phyloP scores from a whole-genome alignment of 92 coral and sea anemone genomes.

The Zoanthus sansibaricus region DNA sequence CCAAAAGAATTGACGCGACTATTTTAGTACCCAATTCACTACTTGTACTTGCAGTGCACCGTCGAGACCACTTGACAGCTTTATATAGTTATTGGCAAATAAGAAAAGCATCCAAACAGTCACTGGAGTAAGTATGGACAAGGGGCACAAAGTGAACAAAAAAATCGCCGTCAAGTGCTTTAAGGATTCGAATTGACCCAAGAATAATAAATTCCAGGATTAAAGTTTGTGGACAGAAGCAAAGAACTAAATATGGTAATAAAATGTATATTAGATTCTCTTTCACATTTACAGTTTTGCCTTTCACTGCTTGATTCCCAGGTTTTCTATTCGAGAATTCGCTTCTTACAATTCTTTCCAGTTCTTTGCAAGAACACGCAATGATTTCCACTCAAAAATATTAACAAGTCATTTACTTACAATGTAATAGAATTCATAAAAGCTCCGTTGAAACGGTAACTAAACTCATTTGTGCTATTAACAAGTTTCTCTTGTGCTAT shows the following conservation, averaged over 20 bases:
- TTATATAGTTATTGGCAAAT: no score
- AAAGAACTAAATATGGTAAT: not conserved
- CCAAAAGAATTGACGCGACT: no score
- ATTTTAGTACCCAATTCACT: no score
- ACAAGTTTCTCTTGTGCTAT: constrained; percentile 5
- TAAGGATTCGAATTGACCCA: no score
- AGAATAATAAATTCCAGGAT: no score
- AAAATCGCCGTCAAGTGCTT: no score
- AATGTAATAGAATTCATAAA: constrained; percentile 18
- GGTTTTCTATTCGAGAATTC: not conserved
- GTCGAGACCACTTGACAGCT: no score
- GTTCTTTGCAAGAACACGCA: not conserved
- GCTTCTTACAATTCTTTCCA: not conserved
- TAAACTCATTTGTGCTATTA: not conserved
- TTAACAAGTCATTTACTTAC: constrained; percentile 23
- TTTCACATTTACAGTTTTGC: not conserved
- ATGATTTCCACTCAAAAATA: not conserved
- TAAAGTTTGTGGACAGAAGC: no score
- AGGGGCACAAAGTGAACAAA: no score
- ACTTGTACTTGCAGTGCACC: no score
- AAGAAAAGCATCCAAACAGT: no score
- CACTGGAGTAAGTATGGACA: no score
- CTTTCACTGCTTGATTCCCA: not conserved
- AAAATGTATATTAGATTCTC: constrained; percentile 2
- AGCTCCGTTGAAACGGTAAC: constrained; percentile 8